These are phyloP conservation scores for Zosterops japonicus DNA, from an alignment of 2,113 vertebrate species.

Conservation along the genomic window DNA sequence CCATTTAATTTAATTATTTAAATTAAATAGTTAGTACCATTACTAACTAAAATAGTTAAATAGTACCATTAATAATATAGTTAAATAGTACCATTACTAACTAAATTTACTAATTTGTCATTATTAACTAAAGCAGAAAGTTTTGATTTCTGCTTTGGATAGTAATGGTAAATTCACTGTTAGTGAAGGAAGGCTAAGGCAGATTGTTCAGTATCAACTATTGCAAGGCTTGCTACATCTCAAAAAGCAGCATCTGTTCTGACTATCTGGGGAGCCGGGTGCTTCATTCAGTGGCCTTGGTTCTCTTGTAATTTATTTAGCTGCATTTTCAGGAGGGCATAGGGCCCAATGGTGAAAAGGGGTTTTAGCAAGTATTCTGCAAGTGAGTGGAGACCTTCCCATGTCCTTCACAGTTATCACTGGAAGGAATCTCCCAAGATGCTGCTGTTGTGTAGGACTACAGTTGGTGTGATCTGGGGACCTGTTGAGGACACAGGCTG, in stretches of 20 bases:
- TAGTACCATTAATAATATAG: too few relatives aligned
- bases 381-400: neutral
- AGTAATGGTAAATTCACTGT: neutral
- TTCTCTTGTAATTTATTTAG: neutral
- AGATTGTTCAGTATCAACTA: neutral
- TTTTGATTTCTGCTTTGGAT: neutral
- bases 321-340: neutral
- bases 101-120: neutral
- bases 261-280: neutral
- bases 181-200: neutral
- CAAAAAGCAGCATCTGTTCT: neutral
- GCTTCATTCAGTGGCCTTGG: neutral
- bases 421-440: neutral
- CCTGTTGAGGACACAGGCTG: neutral
- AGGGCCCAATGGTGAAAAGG: neutral
- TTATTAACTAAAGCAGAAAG: neutral
- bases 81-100: neutral
- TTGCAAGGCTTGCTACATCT: neutral
- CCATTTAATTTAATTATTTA: neutral
- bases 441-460: neutral
- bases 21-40: neutral
- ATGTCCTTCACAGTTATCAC: neutral
- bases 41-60: neutral
- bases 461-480: neutral
- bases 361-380: neutral